phyloP scores from a whole-genome alignment of 2,113 vertebrate genomes.

The western clawed frog (Xenopus tropicalis) region UCB_Xtro_10.0 CM004443.2:190161001-190161500 shows the following conservation, averaged over 20 bases:
- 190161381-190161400: constrained; percentile 54
- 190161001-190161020: constrained; percentile 67
- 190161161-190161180: constrained; percentile 71
- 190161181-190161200: constrained; percentile 82
- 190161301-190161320: constrained; percentile 59
- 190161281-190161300: constrained; percentile 55
- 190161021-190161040: constrained; percentile 26
- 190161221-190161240: constrained; percentile 70
- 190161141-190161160: constrained; percentile 85
- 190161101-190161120: constrained; percentile 64
- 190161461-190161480: constrained; percentile 39
- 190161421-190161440: constrained; percentile 36
- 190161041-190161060: constrained; percentile 47
- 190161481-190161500: constrained; percentile 82
- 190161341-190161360: constrained; percentile 54
- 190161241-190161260: constrained; percentile 62
- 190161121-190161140: constrained; percentile 71
- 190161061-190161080: constrained; percentile 61
- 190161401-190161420: constrained; percentile 47
- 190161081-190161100: constrained; percentile 60
- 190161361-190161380: constrained; percentile 54
- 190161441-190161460: constrained; percentile 39
- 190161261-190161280: constrained; percentile 54
- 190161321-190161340: constrained; percentile 64
- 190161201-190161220: constrained; percentile 75